A percentile compares a stretch with the other conserved stretches of the same genome.
Conservation (phyloP, 2,888 invertebrate genomes). For the Gibbula magus region DNA sequence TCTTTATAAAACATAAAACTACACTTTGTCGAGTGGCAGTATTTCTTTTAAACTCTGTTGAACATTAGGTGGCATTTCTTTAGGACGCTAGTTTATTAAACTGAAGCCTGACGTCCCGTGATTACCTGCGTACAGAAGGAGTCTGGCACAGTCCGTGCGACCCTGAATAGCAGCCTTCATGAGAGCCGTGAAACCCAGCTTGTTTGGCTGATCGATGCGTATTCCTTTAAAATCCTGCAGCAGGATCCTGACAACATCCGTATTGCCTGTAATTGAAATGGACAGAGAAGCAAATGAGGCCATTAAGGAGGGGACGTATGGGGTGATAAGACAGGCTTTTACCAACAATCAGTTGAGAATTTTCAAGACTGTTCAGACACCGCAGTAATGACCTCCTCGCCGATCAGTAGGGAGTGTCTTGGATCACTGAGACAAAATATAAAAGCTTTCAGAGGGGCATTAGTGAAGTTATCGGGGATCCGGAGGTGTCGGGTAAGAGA, state of each 20-base stretch:
- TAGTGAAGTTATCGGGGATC: background rate
- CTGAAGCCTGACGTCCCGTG: background rate
- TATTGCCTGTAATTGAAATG: slow-evolving; percentile 79
- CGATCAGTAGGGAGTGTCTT: background rate
- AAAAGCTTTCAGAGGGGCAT: background rate
- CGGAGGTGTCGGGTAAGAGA: background rate
- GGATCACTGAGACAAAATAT: background rate
- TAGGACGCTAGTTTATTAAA: background rate
- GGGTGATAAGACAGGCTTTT: background rate
- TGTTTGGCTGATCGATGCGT: slow-evolving; percentile 83
- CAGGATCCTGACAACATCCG: slow-evolving; percentile 82
- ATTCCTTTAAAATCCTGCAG: slow-evolving; percentile 82
- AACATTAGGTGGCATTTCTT: background rate
- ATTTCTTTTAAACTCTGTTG: no score
- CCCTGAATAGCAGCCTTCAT: slow-evolving; percentile 86
- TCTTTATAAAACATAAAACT: background rate
- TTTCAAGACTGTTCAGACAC: background rate
- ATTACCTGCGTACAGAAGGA: slow-evolving; percentile 83
- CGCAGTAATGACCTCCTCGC: background rate
- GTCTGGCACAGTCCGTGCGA: slow-evolving; percentile 84
- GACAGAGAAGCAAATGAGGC: background rate
- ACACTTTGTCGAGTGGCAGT: no score
- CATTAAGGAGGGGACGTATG: background rate
- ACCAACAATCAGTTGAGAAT: background rate
- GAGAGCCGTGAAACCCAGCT: slow-evolving; percentile 83